phyloP scores from a whole-genome alignment of 2,888 invertebrate species.

The Lithodes maja region DNA sequence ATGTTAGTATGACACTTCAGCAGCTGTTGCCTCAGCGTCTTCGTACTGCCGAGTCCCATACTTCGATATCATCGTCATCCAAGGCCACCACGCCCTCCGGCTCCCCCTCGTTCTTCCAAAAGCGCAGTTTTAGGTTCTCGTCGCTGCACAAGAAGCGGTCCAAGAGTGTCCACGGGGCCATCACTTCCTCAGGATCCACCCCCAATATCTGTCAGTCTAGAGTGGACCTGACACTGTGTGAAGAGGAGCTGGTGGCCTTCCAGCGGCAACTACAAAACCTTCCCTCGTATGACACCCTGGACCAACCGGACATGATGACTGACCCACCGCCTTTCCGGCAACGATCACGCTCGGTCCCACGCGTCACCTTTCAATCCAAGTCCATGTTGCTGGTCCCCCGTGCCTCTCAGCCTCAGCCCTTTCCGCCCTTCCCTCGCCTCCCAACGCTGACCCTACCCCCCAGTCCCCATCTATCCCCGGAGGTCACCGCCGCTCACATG shows the following conservation, averaged over 20 bases:
- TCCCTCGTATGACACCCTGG: slow-evolving; percentile 75
- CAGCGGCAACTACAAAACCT: slow-evolving; percentile 79
- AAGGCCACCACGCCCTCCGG: slow-evolving; percentile 61
- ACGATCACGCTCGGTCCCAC: slow-evolving; percentile 76
- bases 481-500: slow-evolving; percentile 67
- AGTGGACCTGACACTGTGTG: slow-evolving; percentile 68
- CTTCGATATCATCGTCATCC: slow-evolving; percentile 60
- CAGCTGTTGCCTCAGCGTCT: slow-evolving; percentile 63
- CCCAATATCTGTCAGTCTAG: slow-evolving; percentile 47
- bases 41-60: slow-evolving; percentile 61
- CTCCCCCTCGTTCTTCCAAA: slow-evolving; percentile 62
- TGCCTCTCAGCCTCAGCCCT: slow-evolving; percentile 61
- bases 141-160: slow-evolving; percentile 54
- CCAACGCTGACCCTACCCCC: slow-evolving; percentile 71
- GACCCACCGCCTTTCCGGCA: slow-evolving; percentile 74
- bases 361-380: slow-evolving; percentile 74
- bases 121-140: slow-evolving; percentile 64
- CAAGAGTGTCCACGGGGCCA: slow-evolving; percentile 52
- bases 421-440: slow-evolving; percentile 55
- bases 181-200: slow-evolving; percentile 45
- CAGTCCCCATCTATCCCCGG: slow-evolving; percentile 72
- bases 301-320: slow-evolving; percentile 73
- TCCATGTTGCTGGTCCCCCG: slow-evolving; percentile 65
- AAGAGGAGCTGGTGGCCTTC: slow-evolving; percentile 78
- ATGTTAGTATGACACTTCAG: slow-evolving; percentile 65